Base-by-base conservation (phyloP, 2,797 vertebrate species). In the Babyrousa celebensis region DNA sequence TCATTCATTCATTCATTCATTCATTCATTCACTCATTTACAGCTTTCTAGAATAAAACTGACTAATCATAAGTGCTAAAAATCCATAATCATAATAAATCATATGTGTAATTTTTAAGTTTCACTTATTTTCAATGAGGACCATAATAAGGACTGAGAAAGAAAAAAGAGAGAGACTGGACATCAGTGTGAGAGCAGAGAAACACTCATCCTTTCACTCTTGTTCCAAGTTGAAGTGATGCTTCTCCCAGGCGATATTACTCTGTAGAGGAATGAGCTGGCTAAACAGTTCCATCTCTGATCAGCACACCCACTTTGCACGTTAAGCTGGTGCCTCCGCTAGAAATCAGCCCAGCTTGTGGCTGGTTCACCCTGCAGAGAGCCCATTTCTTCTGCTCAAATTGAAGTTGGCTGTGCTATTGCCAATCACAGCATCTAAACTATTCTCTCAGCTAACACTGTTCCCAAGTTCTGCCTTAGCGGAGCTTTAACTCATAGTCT, bases 361-460 rank as follows among this genome's bases (percentile, higher is more conserved):
- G 71, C 88, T 92, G 74, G 29, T 67, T 91, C 40, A 43, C 54
- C 65, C 78, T 67, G 72, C 83, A 67, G 74, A 84, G 93, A 87
- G 32, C 48, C 70, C 48, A 79, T 97, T 91, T 92, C 80, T 95
- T 86, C 80, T 63, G 71, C 72, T 83, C 67, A 84, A 63, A 97
- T 83, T 89, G 94, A 97, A 93, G 67, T 93, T 21, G 0, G 63
- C 77, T 85, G 14, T 58, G 32, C 20, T 29, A 70, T 17, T 74
- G 75, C 40, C 86, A 40, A 94, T 93, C 90, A 91, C 72, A 71
- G 43, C n/a, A 85, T 85, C 77, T 87, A 78, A 96, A 85, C 0
- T 17, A 21, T 84, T 93, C 77, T 94, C 18, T 68, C 62, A 65
- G 75, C 29, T 75, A 86, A 92, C 36, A 16, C n/a, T 71, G 60